These are phyloP conservation scores for Columba guinea DNA, from an alignment of 2,797 vertebrate species.

Conservation along the genomic window DNA sequence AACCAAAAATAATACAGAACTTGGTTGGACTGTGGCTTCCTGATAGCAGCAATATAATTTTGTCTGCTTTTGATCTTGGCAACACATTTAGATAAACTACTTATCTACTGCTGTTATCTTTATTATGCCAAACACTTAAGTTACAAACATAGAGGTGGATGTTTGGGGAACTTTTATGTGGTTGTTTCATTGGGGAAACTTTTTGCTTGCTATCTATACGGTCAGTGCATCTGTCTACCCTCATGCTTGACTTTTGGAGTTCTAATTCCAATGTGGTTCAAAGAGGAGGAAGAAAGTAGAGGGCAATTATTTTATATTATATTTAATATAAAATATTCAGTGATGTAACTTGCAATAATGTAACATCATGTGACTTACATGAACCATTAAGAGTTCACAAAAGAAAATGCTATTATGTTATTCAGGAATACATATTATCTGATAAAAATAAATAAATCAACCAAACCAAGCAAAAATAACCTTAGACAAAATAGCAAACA, in stretches of 20 bases:
- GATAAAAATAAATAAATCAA: not conserved
- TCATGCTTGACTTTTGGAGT: conserved; percentile 18
- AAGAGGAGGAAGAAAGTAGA: conserved; percentile 11
- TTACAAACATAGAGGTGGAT: conserved; percentile 35
- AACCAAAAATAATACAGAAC: conserved; percentile 32
- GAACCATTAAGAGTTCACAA: not conserved
- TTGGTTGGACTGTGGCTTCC: not conserved
- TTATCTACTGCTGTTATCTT: conserved; percentile 70
- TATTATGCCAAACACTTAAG: conserved; percentile 49
- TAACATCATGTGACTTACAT: not conserved
- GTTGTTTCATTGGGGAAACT: conserved; percentile 56
- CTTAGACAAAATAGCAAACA: not conserved
- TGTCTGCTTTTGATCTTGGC: conserved; percentile 48
- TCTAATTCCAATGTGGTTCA: conserved; percentile 12
- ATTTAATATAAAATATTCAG: conserved; percentile 13
- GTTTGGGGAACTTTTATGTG: conserved; percentile 52
- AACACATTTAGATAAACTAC: conserved; percentile 58
- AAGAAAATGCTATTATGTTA: not conserved
- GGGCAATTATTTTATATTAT: not conserved
- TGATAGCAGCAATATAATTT: conserved; percentile 34
- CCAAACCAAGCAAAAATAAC: not conserved
- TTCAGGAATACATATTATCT: not conserved
- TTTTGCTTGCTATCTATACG: conserved; percentile 34
- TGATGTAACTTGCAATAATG: not conserved
- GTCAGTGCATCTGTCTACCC: conserved; percentile 28